Base-by-base conservation (phyloP, 2,797 vertebrate species). In the Lophotriccus pileatus region DNA sequence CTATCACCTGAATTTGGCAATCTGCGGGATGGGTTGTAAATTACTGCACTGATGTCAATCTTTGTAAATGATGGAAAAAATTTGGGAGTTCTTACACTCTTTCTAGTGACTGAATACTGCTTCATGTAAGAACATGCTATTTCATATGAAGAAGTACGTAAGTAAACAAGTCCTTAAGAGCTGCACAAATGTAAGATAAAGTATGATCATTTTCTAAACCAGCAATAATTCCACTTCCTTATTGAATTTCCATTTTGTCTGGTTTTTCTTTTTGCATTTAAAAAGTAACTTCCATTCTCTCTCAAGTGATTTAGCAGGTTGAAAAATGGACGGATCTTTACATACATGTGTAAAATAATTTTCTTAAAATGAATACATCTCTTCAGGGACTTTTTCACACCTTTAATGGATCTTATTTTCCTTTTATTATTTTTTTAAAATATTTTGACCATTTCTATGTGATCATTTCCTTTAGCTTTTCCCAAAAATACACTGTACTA, bases 281-380 rank as follows among this genome's bases (percentile, higher is more conserved):
- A 75, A 68, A 80, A 70, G 55, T 68, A 52, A 75, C 23, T 79
- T 92, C 68, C 52, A 63, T 74, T 87, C 78, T 94, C 47, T n/a
- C 69, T 87, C 39, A 81, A 84, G 58, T 49, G 27, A 77, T 91
- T 83, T 39, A 47, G 27, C 60, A 64, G 56, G 64, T 86, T 84
- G 79, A 74, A 72, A 89, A 86, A 70, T 23, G 21, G 67, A 43
- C 6, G 63, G 19, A 59, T 84, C 82, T 84, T 88, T 63, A 88
- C 43, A 34, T 79, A 66, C 3, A 62, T 2, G 5, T 82, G 67
- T 80, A 95, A 94, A 94, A 82, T 87, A 81, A 68, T 74, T 86
- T 91, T 93, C 69, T 81, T 75, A 24, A 83, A 80, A 85, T 75
- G 36, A 96, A 91, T 75, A 23, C 66, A 59, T 68, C 30, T 78